These are phyloP conservation scores for Monomorium pharaonis DNA, from an alignment of 1,140 invertebrate species.

Conservation along the genomic window DNA sequence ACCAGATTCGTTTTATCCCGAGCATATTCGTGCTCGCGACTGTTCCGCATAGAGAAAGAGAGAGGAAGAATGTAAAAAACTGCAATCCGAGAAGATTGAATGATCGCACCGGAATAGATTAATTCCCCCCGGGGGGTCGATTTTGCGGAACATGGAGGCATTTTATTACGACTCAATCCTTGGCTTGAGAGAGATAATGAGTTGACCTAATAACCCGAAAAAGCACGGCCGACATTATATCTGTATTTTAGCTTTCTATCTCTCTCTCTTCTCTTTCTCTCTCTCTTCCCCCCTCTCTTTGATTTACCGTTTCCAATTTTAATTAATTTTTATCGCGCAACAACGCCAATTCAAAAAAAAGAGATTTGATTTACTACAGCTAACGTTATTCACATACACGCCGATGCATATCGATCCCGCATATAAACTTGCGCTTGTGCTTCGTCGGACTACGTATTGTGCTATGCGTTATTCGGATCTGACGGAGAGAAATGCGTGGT, in stretches of 20 bases:
- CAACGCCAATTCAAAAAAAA: not conserved
- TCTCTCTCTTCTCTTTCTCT: too few species aligned
- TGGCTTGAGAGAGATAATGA: slow-evolving; percentile 31
- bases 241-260: too few species aligned
- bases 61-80: slow-evolving; percentile 46
- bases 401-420: slow-evolving; percentile 7
- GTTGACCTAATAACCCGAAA: slow-evolving; percentile 36
- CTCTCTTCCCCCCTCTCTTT: too few species aligned
- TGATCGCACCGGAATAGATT: slow-evolving; percentile 63
- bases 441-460: not conserved
- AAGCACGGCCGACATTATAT: slow-evolving; percentile 11
- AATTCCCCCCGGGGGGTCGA: slow-evolving; percentile 50
- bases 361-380: not conserved
- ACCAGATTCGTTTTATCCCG: slow-evolving; percentile 66
- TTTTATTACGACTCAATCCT: slow-evolving; percentile 46
- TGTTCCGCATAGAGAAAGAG: slow-evolving; percentile 10
- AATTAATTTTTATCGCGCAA: slow-evolving; percentile 36
- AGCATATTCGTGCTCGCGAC: slow-evolving; percentile 46
- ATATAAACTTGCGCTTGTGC: not conserved
- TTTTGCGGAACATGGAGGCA: slow-evolving; percentile 58
- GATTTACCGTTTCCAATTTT: slow-evolving; percentile 1
- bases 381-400: not conserved
- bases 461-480: not conserved
- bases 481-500: slow-evolving; percentile 15
- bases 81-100: slow-evolving; percentile 61